These are phyloP conservation scores for Callospermophilus lateralis DNA, from an alignment of 2,113 vertebrate genomes.

Conservation along the genomic window DNA sequence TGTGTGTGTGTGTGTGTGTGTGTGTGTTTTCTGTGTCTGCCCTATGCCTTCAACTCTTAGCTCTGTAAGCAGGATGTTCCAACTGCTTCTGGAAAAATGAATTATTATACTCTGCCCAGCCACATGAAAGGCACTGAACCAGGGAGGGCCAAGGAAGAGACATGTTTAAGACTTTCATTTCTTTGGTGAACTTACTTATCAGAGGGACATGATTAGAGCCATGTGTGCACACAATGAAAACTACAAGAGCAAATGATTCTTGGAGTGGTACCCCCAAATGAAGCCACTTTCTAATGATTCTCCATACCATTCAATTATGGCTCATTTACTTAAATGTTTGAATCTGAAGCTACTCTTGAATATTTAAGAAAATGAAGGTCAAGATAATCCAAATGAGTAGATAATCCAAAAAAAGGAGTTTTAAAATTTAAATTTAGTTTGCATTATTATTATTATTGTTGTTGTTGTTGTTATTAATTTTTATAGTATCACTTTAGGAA, in stretches of 20 bases:
- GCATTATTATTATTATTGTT: neutral
- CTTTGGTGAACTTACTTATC: neutral
- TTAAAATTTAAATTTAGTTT: conserved; percentile 38
- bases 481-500: neutral
- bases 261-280: neutral
- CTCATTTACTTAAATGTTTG: neutral
- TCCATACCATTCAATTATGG: neutral
- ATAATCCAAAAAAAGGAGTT: neutral
- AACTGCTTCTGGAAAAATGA: neutral
- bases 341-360: neutral
- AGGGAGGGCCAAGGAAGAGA: neutral
- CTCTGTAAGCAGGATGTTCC: neutral
- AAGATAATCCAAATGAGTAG: neutral
- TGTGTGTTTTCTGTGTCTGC: neutral
- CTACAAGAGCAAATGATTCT: neutral
- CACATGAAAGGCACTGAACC: neutral
- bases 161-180: neutral
- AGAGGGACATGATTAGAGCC: neutral
- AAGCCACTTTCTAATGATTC: neutral
- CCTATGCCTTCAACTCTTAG: neutral
- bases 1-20: no score
- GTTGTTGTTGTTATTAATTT: neutral
- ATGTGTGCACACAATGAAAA: neutral
- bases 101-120: neutral
- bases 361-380: neutral